Conservation (phyloP, 23 tunicate species). For the Phallusia fumigata region DNA sequence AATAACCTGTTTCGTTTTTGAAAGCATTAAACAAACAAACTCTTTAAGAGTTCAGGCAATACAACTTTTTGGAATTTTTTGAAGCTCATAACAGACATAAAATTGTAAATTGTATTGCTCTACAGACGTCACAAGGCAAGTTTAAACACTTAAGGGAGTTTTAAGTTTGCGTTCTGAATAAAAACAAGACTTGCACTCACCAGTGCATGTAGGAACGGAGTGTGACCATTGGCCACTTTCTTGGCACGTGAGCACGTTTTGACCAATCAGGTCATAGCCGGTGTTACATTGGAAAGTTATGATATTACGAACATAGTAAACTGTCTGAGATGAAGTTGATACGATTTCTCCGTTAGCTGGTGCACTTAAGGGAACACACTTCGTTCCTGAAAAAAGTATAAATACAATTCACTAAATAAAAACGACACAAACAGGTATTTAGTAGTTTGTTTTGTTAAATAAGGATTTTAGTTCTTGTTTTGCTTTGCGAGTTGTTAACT, state of each 20-base stretch:
- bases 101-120: no score
- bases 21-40: no score
- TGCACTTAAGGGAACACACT: not conserved
- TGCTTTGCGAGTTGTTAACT: no score
- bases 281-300: not conserved
- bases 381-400: not conserved
- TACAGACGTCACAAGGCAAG: no score
- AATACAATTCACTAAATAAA: no score
- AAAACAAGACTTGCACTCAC: no score
- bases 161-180: no score
- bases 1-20: no score
- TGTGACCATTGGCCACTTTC: conserved; percentile 14
- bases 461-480: no score
- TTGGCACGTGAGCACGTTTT: conserved; percentile 9
- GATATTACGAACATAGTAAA: not conserved
- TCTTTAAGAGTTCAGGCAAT: not conserved
- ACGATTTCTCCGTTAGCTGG: not conserved
- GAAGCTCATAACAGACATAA: no score
- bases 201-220: conserved; percentile 7
- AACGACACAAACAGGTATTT: not conserved
- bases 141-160: no score
- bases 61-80: not conserved
- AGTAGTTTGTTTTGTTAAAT: no score
- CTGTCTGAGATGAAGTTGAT: not conserved
- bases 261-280: not conserved